Conservation (phyloP, 2,888 invertebrate species). For the Gibbula magus region DNA sequence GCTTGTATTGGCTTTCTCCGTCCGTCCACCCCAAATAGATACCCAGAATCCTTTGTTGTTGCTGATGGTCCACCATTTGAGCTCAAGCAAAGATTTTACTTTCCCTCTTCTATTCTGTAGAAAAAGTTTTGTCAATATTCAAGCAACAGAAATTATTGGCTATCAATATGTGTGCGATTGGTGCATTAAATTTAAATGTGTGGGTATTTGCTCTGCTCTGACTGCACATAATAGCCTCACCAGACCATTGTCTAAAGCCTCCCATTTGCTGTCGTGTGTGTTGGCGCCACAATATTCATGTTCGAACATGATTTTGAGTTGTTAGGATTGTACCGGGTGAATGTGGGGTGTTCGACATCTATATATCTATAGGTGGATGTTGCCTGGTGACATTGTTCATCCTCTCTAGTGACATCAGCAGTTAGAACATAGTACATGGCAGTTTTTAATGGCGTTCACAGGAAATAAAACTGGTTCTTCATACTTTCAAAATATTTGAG, state of each 20-base stretch:
- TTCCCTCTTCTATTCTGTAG: neutral
- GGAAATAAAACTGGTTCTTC: too few species aligned
- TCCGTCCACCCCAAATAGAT: neutral
- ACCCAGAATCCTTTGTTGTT: neutral
- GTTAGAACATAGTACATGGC: too few species aligned
- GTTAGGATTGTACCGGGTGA: too few species aligned
- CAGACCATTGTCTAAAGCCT: neutral
- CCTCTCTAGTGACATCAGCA: too few species aligned
- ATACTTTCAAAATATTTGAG: too few species aligned
- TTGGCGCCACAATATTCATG: neutral
- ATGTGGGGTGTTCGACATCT: too few species aligned
- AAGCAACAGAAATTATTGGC: conserved; percentile 2
- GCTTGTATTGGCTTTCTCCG: neutral
- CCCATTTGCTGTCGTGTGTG: neutral
- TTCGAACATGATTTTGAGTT: neutral
- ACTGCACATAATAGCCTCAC: conserved; percentile 9
- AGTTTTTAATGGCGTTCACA: too few species aligned
- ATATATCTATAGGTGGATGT: too few species aligned
- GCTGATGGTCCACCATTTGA: neutral
- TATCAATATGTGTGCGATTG: conserved; percentile 25
- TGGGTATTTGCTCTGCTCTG: conserved; percentile 10
- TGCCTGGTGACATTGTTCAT: too few species aligned
- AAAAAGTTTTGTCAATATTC: neutral
- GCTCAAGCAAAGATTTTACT: neutral
- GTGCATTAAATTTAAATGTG: conserved; percentile 26